phyloP scores from a whole-genome alignment of 2,113 vertebrate species.

The Cololabis saira region DNA sequence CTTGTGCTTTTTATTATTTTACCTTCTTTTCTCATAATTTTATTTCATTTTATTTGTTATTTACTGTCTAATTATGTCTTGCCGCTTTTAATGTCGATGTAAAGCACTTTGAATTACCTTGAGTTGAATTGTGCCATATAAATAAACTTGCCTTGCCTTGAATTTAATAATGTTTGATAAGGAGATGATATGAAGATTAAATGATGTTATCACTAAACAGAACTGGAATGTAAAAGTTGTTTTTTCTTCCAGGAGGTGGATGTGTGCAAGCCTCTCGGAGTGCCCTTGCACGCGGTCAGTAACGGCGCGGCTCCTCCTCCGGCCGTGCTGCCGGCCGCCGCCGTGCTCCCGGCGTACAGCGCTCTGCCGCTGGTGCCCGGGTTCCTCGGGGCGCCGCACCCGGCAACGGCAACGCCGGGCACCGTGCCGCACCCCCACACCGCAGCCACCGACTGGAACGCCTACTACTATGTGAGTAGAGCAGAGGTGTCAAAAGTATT shows the following conservation, averaged over 20 bases:
- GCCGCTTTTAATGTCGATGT: too few species aligned
- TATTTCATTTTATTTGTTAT: too few species aligned
- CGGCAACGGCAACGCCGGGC: slow-evolving; percentile 59
- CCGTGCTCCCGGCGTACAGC: slow-evolving; percentile 80
- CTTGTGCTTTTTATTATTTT: too few species aligned
- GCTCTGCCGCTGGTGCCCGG: slow-evolving; percentile 81
- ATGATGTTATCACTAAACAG: too few species aligned
- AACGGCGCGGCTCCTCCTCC: slow-evolving; percentile 74
- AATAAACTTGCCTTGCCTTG: too few species aligned
- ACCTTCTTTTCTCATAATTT: too few species aligned
- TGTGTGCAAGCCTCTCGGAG: slow-evolving; percentile 75
- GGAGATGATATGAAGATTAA: too few species aligned
- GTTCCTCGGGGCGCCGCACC: slow-evolving; percentile 78
- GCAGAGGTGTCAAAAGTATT: too few species aligned
- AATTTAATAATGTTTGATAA: too few species aligned
- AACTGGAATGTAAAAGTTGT: background rate
- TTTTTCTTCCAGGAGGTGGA: slow-evolving; percentile 71
- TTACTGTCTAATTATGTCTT: too few species aligned
- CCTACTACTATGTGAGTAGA: slow-evolving; percentile 86
- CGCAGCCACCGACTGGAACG: slow-evolving; percentile 78
- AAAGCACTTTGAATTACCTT: too few species aligned
- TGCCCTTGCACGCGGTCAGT: slow-evolving; percentile 75
- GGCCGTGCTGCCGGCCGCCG: slow-evolving; percentile 67
- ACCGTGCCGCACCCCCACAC: slow-evolving; percentile 67
- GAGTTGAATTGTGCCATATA: too few species aligned